Base-by-base conservation (phyloP, 1,140 invertebrate species). In the Melipona quadrifasciata region DNA sequence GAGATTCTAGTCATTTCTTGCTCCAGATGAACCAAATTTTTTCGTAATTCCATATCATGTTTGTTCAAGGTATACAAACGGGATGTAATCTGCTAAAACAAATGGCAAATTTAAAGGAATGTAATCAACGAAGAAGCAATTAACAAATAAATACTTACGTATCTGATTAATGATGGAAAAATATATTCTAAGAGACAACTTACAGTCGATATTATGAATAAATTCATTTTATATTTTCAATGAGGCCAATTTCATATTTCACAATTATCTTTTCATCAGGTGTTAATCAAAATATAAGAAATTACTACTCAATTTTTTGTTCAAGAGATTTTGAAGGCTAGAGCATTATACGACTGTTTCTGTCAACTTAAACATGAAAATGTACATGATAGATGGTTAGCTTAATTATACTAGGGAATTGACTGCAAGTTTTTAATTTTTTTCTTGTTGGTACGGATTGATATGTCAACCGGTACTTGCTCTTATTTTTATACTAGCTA, bases 1-100 rank as follows among this genome's bases (percentile, higher is more conserved):
- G 95, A 95, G 74, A 95, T 93, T 16, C 84, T 85, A 39, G 87
- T 87, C 90, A 96, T 93, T 92, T 96, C 93, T 72, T 92, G 91
- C 90, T 95, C 95, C 8, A 95, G 85, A 72, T 91, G 90, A 19
- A 86, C 88, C 19, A 95, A 81, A 78, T 96, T 93, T 17, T 74
- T 83, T n/a, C 88, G 83, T 34, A 93, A 27, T 51, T 73, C 76
- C 58, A 78, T 53, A 39, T 93, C 92, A n/a, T 86, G 57, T 27
- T 85, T 87, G 47, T 86, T 88, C 70, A 82, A 86, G 31, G 86
- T 72, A 75, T 90, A 92, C 0, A 91, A 70, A 86, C 90, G 88
- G 31, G 80, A 77, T 31, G 86, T 86, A 76, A 93, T 34, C 93
- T 94, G 27, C 16, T 87, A 79, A 80, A 79, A 80, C 76, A 72